Evolutionary conservation across 2,113 vertebrate genomes (phyloP).

Genomic region (Echinops telfairi): DNA sequence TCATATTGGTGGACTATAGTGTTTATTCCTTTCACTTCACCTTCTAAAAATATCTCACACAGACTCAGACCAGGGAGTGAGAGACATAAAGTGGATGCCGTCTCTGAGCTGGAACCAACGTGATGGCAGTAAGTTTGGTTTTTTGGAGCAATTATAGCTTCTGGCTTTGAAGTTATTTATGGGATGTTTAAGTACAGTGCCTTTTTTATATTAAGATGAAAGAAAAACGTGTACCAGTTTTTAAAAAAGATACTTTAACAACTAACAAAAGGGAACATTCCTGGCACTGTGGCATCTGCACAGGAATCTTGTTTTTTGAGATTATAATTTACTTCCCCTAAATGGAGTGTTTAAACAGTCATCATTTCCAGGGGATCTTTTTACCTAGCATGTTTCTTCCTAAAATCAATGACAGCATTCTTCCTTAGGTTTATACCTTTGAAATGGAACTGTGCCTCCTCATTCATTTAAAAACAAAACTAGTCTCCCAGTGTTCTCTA

Average conservation of each 20-base stretch:
- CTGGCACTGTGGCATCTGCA: constrained; percentile 16
- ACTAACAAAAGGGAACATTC: neutral
- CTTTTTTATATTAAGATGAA: constrained; percentile 8
- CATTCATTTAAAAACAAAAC: too few species aligned
- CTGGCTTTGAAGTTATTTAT: constrained; percentile 47
- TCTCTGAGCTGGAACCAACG: neutral
- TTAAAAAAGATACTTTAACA: constrained; percentile 42
- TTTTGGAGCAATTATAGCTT: neutral
- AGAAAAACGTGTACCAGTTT: constrained; percentile 20
- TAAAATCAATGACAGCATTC: constrained; percentile 46
- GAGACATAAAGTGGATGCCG: constrained; percentile 20
- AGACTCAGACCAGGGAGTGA: constrained; percentile 41
- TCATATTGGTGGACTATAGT: neutral
- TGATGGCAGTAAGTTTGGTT: too few species aligned
- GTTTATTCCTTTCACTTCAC: constrained; percentile 10
- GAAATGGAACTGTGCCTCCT: neutral
- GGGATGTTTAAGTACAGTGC: constrained; percentile 55
- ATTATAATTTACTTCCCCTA: constrained; percentile 42
- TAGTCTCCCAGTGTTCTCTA: neutral
- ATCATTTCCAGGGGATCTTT: constrained; percentile 41
- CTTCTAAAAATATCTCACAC: constrained; percentile 17
- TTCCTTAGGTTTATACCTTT: constrained; percentile 38
- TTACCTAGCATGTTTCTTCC: constrained; percentile 37
- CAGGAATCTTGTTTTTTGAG: constrained; percentile 53
- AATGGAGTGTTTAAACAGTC: constrained; percentile 19